phyloP scores from a whole-genome alignment of 2,797 vertebrate species.

The Hypotaenidia okinawae region DNA sequence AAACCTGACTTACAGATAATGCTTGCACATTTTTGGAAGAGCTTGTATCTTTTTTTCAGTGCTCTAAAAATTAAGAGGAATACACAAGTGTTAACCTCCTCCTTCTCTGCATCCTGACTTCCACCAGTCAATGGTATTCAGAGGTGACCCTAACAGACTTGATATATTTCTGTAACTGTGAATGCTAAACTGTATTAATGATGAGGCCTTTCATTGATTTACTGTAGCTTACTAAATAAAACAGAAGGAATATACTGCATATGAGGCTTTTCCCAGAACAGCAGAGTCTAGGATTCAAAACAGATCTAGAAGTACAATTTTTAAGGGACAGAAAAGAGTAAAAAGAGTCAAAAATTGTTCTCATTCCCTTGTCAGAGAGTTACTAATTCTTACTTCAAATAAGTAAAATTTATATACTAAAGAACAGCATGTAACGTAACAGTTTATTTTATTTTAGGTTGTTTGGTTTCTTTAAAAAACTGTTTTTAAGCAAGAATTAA shows the following conservation, averaged over 20 bases:
- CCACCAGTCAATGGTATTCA: neutral
- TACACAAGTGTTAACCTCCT: neutral
- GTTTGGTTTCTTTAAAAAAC: no score
- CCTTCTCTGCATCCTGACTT: neutral
- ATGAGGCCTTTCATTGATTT: neutral
- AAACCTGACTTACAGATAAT: neutral
- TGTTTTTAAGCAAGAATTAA: neutral
- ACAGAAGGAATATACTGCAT: neutral
- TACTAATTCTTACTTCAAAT: neutral
- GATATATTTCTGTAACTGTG: neutral
- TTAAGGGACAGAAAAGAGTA: neutral
- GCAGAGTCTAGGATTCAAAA: neutral
- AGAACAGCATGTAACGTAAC: neutral
- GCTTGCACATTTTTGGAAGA: neutral
- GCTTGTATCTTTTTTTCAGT: neutral
- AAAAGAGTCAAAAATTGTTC: neutral
- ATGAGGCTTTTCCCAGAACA: neutral
- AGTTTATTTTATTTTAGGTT: neutral
- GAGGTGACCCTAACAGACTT: neutral
- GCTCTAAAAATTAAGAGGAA: neutral
- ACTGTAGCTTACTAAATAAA: constrained; percentile 16
- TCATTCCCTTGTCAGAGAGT: neutral
- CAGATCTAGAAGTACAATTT: neutral
- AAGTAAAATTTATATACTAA: neutral
- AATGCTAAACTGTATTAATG: neutral